Evolutionary conservation across 1,140 invertebrate species (phyloP).

Genomic region (Asobara japonica): DNA sequence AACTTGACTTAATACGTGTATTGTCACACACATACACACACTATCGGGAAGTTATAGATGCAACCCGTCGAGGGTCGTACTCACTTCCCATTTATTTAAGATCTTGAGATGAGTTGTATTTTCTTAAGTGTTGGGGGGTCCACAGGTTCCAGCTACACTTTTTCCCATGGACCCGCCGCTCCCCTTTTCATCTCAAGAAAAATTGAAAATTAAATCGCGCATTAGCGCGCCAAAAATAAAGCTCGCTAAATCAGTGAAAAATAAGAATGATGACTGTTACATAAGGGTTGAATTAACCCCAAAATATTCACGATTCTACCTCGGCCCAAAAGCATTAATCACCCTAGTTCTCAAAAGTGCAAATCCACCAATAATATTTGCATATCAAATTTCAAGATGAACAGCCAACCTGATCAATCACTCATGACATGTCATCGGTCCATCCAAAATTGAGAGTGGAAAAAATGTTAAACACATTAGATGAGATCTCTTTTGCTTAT

Average conservation of each 20-base stretch:
- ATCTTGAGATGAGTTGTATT: too few species aligned
- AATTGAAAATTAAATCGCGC: slow-evolving; percentile 55
- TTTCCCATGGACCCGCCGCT: too few species aligned
- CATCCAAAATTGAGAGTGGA: too few species aligned
- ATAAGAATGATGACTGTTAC: not conserved
- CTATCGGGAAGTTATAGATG: too few species aligned
- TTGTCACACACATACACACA: too few species aligned
- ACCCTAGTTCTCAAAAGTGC: slow-evolving; percentile 43
- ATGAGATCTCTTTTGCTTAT: too few species aligned
- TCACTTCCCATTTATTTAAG: too few species aligned
- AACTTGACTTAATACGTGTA: too few species aligned
- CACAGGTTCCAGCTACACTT: too few species aligned
- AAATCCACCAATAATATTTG: slow-evolving; percentile 52
- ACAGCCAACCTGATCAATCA: slow-evolving; percentile 36
- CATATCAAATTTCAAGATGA: slow-evolving; percentile 52
- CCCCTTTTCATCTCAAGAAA: slow-evolving; percentile 48
- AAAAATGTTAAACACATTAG: not conserved
- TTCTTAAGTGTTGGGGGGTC: too few species aligned
- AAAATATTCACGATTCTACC: not conserved
- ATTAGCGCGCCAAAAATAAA: slow-evolving; percentile 33
- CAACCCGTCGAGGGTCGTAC: too few species aligned
- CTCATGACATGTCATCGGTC: slow-evolving; percentile 34
- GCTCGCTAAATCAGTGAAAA: not conserved
- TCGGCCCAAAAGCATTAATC: slow-evolving; percentile 49
- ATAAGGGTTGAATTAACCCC: not conserved